Evolutionary conservation across 2,888 invertebrate species (phyloP).

Genomic region (Drosophila formosana): DNA sequence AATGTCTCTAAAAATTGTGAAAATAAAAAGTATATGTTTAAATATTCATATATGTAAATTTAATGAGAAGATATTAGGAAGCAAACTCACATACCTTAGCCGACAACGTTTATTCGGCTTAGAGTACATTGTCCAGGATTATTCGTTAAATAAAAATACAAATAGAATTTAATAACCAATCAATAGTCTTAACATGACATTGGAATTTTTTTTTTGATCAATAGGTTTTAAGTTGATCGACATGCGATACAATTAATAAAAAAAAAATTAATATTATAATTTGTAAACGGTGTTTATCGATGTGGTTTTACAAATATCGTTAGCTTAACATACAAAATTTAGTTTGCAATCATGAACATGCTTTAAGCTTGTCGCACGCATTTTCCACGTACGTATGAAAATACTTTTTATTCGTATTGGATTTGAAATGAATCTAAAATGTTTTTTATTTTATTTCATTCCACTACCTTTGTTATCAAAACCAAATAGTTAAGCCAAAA

Average conservation of each 20-base stretch:
- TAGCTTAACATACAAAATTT: not conserved
- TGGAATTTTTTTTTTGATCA: not conserved
- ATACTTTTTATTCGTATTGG: constrained; percentile 4
- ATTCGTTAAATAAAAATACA: too few relatives aligned
- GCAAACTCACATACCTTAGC: too few relatives aligned
- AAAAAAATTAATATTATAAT: too few relatives aligned
- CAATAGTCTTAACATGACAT: too few relatives aligned
- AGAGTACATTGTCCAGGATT: too few relatives aligned
- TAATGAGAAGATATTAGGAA: too few relatives aligned
- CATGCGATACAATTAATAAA: not conserved
- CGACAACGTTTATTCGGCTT: too few relatives aligned
- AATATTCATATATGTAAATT: too few relatives aligned
- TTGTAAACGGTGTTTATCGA: not conserved
- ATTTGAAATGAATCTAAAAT: constrained; percentile 1
- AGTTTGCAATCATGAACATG: not conserved
- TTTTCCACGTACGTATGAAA: constrained; percentile 47
- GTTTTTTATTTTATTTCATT: constrained; percentile 1
- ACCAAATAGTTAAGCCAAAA: constrained; percentile 94
- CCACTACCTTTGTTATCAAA: not conserved
- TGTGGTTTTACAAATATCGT: not conserved
- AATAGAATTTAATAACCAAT: too few relatives aligned
- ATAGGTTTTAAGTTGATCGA: not conserved
- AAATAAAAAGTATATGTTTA: too few relatives aligned
- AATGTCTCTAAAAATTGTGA: constrained; percentile 30
- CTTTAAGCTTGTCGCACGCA: constrained; percentile 21